Conservation (phyloP, 2,888 invertebrate species). For the Horisme vitalbata region DNA sequence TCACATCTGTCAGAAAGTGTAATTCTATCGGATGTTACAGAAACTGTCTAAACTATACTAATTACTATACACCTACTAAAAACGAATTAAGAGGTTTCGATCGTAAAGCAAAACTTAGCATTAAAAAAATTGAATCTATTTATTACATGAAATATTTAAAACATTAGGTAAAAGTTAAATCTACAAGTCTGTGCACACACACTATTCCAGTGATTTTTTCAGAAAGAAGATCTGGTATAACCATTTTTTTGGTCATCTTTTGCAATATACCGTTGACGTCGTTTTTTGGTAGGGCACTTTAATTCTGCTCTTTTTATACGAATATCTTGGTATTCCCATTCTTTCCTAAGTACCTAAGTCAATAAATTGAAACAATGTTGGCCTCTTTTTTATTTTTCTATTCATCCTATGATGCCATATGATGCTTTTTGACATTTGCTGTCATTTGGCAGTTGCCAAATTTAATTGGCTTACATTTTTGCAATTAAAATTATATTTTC, state of each 20-base stretch:
- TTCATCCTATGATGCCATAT: too few species aligned
- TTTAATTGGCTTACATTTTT: too few species aligned
- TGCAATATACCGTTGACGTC: not conserved
- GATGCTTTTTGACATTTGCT: too few species aligned
- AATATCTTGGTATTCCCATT: not conserved
- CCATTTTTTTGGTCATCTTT: not conserved
- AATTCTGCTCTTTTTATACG: not conserved
- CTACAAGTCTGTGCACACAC: not conserved
- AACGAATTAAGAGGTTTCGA: not conserved
- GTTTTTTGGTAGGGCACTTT: not conserved
- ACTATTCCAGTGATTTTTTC: not conserved
- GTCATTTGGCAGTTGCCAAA: too few species aligned
- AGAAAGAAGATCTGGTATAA: not conserved
- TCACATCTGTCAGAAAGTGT: not conserved
- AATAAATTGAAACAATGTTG: not conserved
- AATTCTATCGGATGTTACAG: not conserved
- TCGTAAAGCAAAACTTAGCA: not conserved
- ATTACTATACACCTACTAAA: not conserved
- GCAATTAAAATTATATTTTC: too few species aligned
- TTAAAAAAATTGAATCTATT: too few species aligned
- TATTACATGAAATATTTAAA: too few species aligned
- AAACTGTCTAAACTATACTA: not conserved
- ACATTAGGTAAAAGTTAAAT: too few species aligned
- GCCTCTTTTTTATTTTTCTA: not conserved
- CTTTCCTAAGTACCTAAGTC: not conserved